Conservation (phyloP, 2,113 vertebrate species). For the Nyctereutes procyonoides region DNA sequence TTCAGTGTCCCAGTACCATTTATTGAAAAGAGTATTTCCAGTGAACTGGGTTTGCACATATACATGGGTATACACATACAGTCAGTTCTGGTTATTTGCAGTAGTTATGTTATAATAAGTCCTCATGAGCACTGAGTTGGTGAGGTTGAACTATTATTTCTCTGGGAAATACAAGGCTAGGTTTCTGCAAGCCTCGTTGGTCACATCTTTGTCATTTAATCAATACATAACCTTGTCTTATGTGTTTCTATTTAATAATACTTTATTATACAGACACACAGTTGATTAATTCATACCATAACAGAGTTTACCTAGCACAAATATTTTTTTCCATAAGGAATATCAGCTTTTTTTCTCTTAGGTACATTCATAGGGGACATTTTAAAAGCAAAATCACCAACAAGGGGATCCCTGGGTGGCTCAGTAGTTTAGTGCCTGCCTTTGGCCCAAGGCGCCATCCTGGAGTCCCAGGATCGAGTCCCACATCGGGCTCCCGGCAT, state of each 20-base stretch:
- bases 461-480: too few relatives aligned
- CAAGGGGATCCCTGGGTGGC: too few relatives aligned
- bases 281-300: neutral
- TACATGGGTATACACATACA: neutral
- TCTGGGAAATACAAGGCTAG: neutral
- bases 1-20: neutral
- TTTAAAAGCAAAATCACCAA: constrained; percentile 1
- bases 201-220: neutral
- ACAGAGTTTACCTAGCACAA: neutral
- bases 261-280: neutral
- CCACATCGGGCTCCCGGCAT: too few relatives aligned
- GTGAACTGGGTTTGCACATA: neutral
- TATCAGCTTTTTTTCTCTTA: neutral
- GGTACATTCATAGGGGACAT: neutral
- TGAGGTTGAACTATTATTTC: neutral
- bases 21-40: neutral
- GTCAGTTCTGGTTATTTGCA: neutral
- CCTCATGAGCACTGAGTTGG: neutral
- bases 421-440: too few relatives aligned
- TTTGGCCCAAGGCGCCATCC: too few relatives aligned
- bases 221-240: neutral
- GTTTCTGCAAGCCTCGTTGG: neutral
- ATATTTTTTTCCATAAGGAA: neutral
- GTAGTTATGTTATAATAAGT: neutral
- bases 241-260: neutral